Evolutionary conservation across 2,888 invertebrate species (phyloP), one percentile per base, ranked within the genome.

Genomic region (Sphaerophoria taeniata): DNA sequence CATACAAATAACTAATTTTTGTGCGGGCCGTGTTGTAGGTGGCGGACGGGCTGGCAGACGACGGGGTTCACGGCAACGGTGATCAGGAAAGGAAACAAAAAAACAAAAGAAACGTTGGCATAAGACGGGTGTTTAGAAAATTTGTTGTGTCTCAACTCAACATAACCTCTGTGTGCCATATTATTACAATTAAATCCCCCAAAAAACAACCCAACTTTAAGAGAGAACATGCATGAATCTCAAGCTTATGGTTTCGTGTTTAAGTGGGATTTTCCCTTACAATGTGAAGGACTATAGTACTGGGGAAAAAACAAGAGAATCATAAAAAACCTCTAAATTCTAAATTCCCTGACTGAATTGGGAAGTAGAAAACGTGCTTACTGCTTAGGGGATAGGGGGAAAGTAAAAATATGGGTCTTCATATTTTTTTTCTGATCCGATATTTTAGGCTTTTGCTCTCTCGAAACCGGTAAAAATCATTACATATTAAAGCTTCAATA

Each of bases 191-290:
- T 67, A 67, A 36, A 53, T 67, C 39, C 55, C 56, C 45, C n/a
- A n/a, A n/a, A n/a, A n/a, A n/a, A n/a, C n/a, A 70, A 49, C 77
- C 47, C 61, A 60, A 34, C n/a, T n/a, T n/a, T n/a, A n/a, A n/a
- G n/a, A n/a, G 55, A 60, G 53, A 61, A 61, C 67, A 69, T 69
- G 77, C 71, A 82, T 82, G 77, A 82, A 83, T 77, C 70, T 73
- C 73, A 63, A 83, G 69, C 65, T 78, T 82, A 82, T 77, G 72
- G 72, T 65, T 65, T 55, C 76, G 31, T 55, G 53, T 67, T 61
- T 70, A 56, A 63, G 74, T 74, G 39, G 53, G 71, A 43, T 58
- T 65, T 56, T 74, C 49, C 36, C 72, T 49, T 39, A 33, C 14
- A 39, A 51, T 56, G 56, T 72, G 53, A 39, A 51, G 76, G 16